A percentile compares a stretch with the other conserved stretches of the same genome.
These are phyloP conservation scores for Phalangium opilio DNA, from an alignment of 2,888 invertebrate species.

Conservation along the genomic window DNA sequence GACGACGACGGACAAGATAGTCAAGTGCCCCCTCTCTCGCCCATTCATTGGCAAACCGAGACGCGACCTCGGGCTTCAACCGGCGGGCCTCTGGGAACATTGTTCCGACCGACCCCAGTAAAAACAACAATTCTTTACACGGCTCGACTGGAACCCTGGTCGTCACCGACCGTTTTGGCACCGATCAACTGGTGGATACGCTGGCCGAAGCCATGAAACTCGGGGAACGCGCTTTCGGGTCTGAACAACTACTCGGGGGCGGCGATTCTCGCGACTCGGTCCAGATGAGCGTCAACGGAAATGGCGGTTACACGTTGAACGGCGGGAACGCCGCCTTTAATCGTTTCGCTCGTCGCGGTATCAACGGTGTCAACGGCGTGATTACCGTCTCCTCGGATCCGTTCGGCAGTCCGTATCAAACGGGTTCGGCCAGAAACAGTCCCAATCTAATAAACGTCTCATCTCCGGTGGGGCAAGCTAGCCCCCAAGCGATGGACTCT, in stretches of 20 bases:
- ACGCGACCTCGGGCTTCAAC: constrained; percentile 1
- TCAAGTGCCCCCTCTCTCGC: constrained; percentile 33
- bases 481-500: neutral
- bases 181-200: constrained; percentile 61
- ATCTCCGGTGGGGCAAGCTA: neutral
- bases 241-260: neutral
- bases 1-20: constrained; percentile 46
- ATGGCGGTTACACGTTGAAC: constrained; percentile 5
- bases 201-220: constrained; percentile 59
- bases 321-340: neutral
- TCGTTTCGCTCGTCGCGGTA: constrained; percentile 5
- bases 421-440: constrained; percentile 8
- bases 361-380: constrained; percentile 4
- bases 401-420: constrained; percentile 11
- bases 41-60: constrained; percentile 15
- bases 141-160: neutral
- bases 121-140: constrained; percentile 1
- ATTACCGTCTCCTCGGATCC: constrained; percentile 20
- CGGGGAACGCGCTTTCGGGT: constrained; percentile 15
- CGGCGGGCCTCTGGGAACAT: constrained; percentile 4
- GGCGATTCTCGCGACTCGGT: constrained; percentile 6
- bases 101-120: constrained; percentile 28
- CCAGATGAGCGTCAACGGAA: constrained; percentile 7
- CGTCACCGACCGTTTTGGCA: constrained; percentile 41
- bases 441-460: neutral